Conservation (phyloP, 2,113 vertebrate species). For the Lucifuga dentata region DNA sequence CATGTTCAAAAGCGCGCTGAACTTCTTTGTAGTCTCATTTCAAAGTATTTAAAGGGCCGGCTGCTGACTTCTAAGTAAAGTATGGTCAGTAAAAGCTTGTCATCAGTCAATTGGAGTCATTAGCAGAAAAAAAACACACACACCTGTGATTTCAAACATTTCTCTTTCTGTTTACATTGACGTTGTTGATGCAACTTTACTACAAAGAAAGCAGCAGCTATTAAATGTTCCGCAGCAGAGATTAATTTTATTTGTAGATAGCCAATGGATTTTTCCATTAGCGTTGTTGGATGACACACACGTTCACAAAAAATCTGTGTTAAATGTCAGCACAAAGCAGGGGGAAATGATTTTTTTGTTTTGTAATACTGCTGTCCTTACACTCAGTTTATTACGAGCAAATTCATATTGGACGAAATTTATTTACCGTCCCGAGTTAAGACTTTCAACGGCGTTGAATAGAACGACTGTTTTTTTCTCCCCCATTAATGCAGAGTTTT, state of each 20-base stretch:
- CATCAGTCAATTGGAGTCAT: constrained; percentile 59
- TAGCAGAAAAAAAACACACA: constrained; percentile 50
- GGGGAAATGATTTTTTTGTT: constrained; percentile 47
- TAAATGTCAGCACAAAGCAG: constrained; percentile 51
- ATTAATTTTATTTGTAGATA: constrained; percentile 96
- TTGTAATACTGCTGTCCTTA: constrained; percentile 1
- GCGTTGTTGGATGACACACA: constrained; percentile 87
- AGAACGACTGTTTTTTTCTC: constrained; percentile 15
- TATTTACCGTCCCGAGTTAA: constrained; percentile 29
- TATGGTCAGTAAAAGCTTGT: constrained; percentile 32
- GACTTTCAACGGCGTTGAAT: constrained; percentile 9
- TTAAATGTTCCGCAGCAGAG: constrained; percentile 96
- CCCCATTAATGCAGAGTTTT: constrained; percentile 28
- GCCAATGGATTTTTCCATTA: constrained; percentile 96
- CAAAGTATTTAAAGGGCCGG: background rate
- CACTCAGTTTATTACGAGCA: constrained; percentile 32
- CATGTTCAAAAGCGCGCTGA: background rate
- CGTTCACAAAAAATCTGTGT: constrained; percentile 59
- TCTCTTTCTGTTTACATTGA: constrained; percentile 96
- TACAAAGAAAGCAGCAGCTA: constrained; percentile 90
- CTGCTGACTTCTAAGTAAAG: constrained; percentile 19
- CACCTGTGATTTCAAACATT: constrained; percentile 92
- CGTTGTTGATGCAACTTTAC: constrained; percentile 93
- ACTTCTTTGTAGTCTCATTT: constrained; percentile 23
- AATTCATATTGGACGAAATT: constrained; percentile 46